These are phyloP conservation scores for Gisinianus flammeolus DNA, from an alignment of 2,888 invertebrate genomes.

Conservation along the genomic window DNA sequence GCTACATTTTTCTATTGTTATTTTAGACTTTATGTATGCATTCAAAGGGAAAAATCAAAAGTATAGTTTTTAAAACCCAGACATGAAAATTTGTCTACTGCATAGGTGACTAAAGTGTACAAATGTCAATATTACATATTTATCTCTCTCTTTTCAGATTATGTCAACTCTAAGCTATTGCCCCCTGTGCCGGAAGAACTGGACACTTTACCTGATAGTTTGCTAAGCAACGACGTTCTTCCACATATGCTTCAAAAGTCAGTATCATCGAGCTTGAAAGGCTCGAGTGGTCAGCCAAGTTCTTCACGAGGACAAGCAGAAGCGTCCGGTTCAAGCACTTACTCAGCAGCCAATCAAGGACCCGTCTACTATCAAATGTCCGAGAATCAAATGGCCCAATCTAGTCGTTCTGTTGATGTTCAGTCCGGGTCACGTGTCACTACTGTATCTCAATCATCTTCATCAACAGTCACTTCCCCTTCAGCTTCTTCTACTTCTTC, in stretches of 20 bases:
- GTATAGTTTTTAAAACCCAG: no score
- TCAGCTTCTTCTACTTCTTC: slow-evolving; percentile 7
- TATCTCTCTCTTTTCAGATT: slow-evolving; percentile 45
- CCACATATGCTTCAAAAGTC: slow-evolving; percentile 41
- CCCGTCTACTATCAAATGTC: slow-evolving; percentile 21
- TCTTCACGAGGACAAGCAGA: neutral
- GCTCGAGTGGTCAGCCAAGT: neutral
- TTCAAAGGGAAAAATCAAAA: no score
- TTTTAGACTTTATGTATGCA: neutral
- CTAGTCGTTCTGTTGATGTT: neutral
- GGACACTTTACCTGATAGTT: slow-evolving; percentile 50
- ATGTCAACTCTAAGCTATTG: slow-evolving; percentile 55
- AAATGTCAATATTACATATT: no score
- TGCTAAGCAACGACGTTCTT: slow-evolving; percentile 52
- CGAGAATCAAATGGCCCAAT: neutral
- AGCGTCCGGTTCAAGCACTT: neutral
- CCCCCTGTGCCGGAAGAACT: slow-evolving; percentile 58
- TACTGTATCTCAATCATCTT: neutral
- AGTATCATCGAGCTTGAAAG: slow-evolving; percentile 13
- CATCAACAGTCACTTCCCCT: neutral
- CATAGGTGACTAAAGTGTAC: no score
- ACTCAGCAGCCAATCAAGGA: slow-evolving; percentile 1
- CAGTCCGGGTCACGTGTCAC: neutral
- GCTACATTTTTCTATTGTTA: no score
- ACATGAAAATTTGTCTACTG: no score